Conservation (phyloP, 2,888 invertebrate species). For the Melipona bicolor region DNA sequence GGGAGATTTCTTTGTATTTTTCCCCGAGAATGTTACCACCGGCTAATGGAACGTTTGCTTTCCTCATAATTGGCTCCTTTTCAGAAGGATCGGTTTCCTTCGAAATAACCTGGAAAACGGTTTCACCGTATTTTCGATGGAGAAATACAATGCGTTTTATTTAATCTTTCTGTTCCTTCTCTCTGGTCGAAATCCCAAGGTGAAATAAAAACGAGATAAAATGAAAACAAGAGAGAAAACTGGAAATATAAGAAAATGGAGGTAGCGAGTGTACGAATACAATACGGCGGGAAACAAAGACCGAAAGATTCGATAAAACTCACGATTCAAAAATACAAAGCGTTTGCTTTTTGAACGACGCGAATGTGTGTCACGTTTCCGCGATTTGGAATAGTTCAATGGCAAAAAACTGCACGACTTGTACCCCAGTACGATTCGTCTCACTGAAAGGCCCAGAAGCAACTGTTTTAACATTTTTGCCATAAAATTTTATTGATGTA, state of each 20-base stretch:
- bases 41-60: neutral
- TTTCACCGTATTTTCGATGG: too few species aligned
- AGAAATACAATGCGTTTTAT: too few species aligned
- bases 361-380: neutral
- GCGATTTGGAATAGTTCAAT: neutral
- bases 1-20: neutral
- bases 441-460: too few species aligned
- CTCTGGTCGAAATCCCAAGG: too few species aligned
- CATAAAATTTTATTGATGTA: too few species aligned
- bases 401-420: too few species aligned
- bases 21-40: neutral
- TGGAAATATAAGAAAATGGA: too few species aligned
- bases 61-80: neutral
- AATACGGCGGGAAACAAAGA: neutral
- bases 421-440: too few species aligned
- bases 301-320: neutral
- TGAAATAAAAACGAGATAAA: too few species aligned
- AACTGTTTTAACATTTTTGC: too few species aligned
- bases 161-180: too few species aligned
- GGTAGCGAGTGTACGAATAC: neutral
- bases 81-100: neutral
- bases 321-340: neutral
- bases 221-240: too few species aligned
- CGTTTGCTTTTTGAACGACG: neutral
- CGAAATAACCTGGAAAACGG: neutral